These are phyloP conservation scores for Drosophila putrida DNA, from an alignment of 2,888 invertebrate species.

Conservation along the genomic window DNA sequence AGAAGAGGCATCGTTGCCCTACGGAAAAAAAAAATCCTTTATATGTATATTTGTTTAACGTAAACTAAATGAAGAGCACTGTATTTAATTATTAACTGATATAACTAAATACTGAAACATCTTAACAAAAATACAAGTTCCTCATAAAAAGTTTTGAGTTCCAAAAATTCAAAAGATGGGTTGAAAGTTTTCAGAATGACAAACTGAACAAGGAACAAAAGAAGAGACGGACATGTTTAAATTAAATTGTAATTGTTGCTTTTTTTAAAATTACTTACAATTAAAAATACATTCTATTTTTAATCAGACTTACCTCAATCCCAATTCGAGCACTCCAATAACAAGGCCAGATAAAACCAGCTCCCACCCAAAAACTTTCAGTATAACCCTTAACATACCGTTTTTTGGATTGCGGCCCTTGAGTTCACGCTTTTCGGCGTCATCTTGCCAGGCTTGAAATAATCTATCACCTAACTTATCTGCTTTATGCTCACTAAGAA, in stretches of 20 bases:
- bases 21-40: neutral
- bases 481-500: slow-evolving; percentile 90
- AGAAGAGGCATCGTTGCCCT: slow-evolving; percentile 89
- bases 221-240: too few relatives aligned
- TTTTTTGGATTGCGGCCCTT: slow-evolving; percentile 84
- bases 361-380: slow-evolving; percentile 87
- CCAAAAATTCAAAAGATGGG: too few relatives aligned
- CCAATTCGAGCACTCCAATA: slow-evolving; percentile 87
- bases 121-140: too few relatives aligned
- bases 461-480: slow-evolving; percentile 87
- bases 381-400: slow-evolving; percentile 81
- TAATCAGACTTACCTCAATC: slow-evolving; percentile 84
- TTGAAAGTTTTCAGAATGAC: too few relatives aligned
- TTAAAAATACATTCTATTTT: too few relatives aligned
- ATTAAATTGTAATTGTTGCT: too few relatives aligned
- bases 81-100: too few relatives aligned
- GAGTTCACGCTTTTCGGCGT: slow-evolving; percentile 83
- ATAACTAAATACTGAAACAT: too few relatives aligned
- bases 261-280: too few relatives aligned
- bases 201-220: too few relatives aligned
- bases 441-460: slow-evolving; percentile 87
- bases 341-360: slow-evolving; percentile 87
- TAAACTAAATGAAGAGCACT: too few relatives aligned
- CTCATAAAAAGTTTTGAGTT: too few relatives aligned
- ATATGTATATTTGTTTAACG: neutral